Evolutionary conservation across 1,140 invertebrate species (phyloP), one percentile per base, ranked within the genome.

Genomic region (Aphaenogaster ashmeadi): DNA sequence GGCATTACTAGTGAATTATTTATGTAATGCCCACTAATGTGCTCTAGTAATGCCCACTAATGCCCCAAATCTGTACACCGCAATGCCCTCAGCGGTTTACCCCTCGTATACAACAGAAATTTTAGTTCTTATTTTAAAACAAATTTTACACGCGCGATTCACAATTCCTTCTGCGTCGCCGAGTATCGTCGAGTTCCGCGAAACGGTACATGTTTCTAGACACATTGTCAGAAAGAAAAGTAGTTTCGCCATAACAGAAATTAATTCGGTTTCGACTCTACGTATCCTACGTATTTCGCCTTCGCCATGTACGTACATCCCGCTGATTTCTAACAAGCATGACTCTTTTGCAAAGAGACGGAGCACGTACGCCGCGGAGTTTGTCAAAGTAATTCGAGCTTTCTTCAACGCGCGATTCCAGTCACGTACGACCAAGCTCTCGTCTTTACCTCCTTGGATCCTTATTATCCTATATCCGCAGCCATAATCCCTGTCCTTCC

Each of bases 381-480:
- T 93, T 93, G 94, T 94, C 93, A 92, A 93, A 93, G 93, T 94
- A 94, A 93, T 93, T 93, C 92, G 92, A 92, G 92, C 92, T 91
- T 92, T 90, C 91, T 86, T 87, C 86, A 41, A 64, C 78, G 54
- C 78, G 75, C 87, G 72, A 94, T 94, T 94, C 94, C 87, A 87
- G 93, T 93, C 94, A 94, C 94, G 94, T 94, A 93, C 88, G 91
- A 88, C 85, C 91, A 88, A 91, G 92, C 90, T 93, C 92, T 94
- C 93, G 94, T 93, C 93, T 92, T 94, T 94, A 94, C 93, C 92
- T 90, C 91, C 91, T 91, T 90, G 89, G 88, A 92, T 94, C 93
- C 93, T 94, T 94, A 94, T 94, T 94, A 94, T 94, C 92, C 94
- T 91, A 94, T 93, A 94, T 93, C 92, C 92, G 91, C 80, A 72